Percentiles rank a stretch among this genome's conserved stretches.
Evolutionary conservation across 2,113 vertebrate species (phyloP).

Genomic region (Myrmophylax atrothorax): DNA sequence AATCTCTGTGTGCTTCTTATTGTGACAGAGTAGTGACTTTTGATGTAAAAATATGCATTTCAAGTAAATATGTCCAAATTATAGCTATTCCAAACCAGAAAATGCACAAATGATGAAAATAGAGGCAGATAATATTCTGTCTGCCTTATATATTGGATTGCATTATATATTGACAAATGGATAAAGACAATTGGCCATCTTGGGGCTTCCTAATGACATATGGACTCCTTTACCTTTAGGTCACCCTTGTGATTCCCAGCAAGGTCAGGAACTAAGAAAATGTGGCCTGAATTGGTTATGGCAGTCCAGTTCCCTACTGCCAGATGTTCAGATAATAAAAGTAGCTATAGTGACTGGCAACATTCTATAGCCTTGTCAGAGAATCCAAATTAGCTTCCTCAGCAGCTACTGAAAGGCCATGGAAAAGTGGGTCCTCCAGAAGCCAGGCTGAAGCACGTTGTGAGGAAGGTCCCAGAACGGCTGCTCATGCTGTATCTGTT

Average conservation of each 20-base stretch:
- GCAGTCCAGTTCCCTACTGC: neutral
- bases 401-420: neutral
- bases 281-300: neutral
- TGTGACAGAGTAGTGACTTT: neutral
- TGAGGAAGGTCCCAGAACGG: neutral
- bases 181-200: neutral
- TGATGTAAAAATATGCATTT: neutral
- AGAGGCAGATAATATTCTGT: slow-evolving; percentile 2
- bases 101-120: neutral
- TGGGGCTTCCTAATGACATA: slow-evolving; percentile 25
- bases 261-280: slow-evolving; percentile 31
- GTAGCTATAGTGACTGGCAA: neutral
- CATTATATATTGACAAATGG: slow-evolving; percentile 25
- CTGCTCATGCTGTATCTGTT: neutral
- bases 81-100: neutral
- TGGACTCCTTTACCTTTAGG: slow-evolving; percentile 24
- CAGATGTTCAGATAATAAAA: slow-evolving; percentile 55
- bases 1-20: neutral
- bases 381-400: neutral
- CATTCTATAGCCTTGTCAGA: neutral
- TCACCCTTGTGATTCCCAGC: slow-evolving; percentile 37
- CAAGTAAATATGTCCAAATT: neutral
- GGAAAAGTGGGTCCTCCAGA: neutral
- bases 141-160: slow-evolving; percentile 12
- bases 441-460: neutral